Evolutionary conservation across 2,113 vertebrate species (phyloP).

Genomic region (Vulpes lagopus): DNA sequence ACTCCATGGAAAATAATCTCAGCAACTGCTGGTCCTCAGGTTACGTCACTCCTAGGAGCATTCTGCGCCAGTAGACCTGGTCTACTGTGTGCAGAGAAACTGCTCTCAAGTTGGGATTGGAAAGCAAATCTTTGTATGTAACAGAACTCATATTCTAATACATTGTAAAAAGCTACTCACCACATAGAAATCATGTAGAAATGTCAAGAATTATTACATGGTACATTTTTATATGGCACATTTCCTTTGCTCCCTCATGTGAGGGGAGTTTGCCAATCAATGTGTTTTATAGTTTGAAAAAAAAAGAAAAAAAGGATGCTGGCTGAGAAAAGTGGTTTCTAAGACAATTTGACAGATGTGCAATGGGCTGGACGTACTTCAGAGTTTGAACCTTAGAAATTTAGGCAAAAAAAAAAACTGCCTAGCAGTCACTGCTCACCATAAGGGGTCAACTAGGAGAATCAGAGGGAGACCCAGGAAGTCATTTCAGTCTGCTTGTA

Average conservation of each 20-base stretch:
- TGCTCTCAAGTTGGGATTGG: conserved; percentile 75
- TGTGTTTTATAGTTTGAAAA: conserved; percentile 83
- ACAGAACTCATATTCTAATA: conserved; percentile 82
- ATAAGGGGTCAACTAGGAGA: not conserved
- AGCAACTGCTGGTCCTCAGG: conserved; percentile 69
- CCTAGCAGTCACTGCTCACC: not conserved
- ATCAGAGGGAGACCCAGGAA: not conserved
- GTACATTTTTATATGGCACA: conserved; percentile 85
- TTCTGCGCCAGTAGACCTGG: conserved; percentile 75
- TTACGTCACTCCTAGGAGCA: conserved; percentile 78
- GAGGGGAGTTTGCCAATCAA: conserved; percentile 86
- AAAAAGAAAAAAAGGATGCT: not conserved
- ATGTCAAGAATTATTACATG: conserved; percentile 85
- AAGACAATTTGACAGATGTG: not conserved
- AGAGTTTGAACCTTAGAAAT: not conserved
- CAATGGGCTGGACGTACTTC: not conserved
- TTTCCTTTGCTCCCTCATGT: conserved; percentile 56
- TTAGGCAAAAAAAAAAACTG: not conserved
- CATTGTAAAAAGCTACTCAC: conserved; percentile 79
- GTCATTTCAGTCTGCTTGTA: not conserved
- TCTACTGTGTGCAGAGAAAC: conserved; percentile 70
- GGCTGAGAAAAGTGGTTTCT: not conserved
- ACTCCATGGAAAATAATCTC: conserved; percentile 51
- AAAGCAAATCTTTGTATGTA: conserved; percentile 82
- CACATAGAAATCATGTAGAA: conserved; percentile 84